Evolutionary conservation across 53 echinoderm and acorn worm species (phyloP).

Genomic region (Stichopus horrens): DNA sequence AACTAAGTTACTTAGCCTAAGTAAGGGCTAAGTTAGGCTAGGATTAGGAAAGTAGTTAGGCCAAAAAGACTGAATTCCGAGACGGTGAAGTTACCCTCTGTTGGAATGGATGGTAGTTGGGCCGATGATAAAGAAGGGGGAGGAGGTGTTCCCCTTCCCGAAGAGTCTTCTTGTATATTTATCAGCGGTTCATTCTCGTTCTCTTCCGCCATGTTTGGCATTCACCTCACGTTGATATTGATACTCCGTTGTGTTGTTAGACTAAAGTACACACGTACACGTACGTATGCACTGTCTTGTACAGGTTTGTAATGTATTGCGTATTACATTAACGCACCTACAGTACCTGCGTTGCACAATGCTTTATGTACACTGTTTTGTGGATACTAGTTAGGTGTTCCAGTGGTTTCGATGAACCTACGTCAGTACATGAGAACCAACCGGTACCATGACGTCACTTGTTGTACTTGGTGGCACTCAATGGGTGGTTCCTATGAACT

Average conservation of each 20-base stretch:
- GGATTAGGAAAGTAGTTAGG: background rate
- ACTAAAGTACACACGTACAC: background rate
- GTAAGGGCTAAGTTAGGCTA: background rate
- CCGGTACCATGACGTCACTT: background rate
- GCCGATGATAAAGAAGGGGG: conserved; percentile 28
- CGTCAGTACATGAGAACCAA: background rate
- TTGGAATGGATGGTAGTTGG: conserved; percentile 41
- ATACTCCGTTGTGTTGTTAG: background rate
- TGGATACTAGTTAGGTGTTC: background rate
- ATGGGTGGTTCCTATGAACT: background rate
- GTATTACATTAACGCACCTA: background rate
- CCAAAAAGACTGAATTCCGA: background rate
- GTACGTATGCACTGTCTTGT: background rate
- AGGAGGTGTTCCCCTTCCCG: conserved; percentile 26
- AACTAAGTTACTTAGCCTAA: background rate
- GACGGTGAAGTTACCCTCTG: conserved; percentile 28
- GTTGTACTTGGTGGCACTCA: background rate
- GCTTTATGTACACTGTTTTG: background rate
- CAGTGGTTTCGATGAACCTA: background rate
- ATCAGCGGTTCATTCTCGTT: conserved; percentile 49
- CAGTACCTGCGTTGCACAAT: too few relatives aligned
- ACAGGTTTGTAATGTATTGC: background rate
- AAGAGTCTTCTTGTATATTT: conserved; percentile 42
- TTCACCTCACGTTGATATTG: conserved; percentile 9
- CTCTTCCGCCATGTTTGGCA: conserved; percentile 35